Percentiles rank a stretch among this genome's conserved stretches.
phyloP scores from a whole-genome alignment of 2,113 vertebrate genomes.

The Centropus unirufus region DNA sequence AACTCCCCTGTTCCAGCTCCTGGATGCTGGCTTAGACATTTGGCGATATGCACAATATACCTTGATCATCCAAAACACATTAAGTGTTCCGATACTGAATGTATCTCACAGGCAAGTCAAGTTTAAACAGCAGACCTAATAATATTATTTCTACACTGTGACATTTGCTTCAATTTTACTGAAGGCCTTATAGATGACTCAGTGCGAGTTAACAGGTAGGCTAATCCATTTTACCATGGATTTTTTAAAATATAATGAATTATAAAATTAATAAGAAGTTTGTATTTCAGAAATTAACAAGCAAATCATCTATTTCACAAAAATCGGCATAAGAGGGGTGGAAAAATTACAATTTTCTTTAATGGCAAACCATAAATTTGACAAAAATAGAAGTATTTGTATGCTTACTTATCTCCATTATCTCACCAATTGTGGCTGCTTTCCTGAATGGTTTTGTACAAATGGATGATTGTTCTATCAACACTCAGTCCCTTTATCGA shows the following conservation, averaged over 20 bases:
- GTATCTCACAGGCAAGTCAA: not conserved
- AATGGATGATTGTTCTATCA: not conserved
- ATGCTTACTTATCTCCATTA: not conserved
- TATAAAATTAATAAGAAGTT: not conserved
- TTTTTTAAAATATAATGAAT: not conserved
- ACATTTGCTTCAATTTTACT: not conserved
- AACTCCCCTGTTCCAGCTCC: not conserved
- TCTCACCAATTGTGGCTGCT: not conserved
- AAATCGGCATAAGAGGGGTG: not conserved
- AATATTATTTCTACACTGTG: not conserved
- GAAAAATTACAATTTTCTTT: not conserved
- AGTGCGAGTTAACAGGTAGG: not conserved
- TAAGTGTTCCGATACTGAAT: not conserved
- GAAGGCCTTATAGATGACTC: not conserved
- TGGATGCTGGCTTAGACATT: fast-evolving
- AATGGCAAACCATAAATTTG: not conserved
- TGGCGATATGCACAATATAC: fast-evolving
- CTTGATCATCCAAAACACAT: not conserved
- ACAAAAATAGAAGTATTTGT: not conserved
- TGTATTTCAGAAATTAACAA: not conserved
- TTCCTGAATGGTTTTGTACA: not conserved
- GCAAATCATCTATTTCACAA: not conserved
- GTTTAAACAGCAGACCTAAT: not conserved
- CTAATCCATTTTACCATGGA: fast-evolving
- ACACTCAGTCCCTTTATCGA: not conserved